Percentiles rank a stretch among this genome's conserved stretches.
phyloP scores from a whole-genome alignment of 2,113 vertebrate genomes.

The Chaetura pelagica region DNA sequence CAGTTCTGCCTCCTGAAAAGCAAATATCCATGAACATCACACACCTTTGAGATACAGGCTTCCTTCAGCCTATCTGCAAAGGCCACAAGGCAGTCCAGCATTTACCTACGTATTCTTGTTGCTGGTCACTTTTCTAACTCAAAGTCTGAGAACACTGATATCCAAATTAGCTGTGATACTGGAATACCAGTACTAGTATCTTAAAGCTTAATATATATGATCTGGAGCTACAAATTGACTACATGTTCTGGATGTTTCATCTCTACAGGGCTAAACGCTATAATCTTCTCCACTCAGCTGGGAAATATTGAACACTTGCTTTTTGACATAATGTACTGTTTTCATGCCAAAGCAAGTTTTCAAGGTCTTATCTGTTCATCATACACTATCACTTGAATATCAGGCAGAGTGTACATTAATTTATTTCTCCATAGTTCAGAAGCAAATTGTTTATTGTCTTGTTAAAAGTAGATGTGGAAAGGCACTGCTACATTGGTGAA shows the following conservation, averaged over 20 bases:
- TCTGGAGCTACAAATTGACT: neutral
- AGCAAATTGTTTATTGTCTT: neutral
- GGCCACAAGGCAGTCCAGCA: fast-evolving
- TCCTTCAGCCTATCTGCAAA: neutral
- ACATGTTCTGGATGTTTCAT: neutral
- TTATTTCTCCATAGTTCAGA: neutral
- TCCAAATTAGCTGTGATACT: neutral
- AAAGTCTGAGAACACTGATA: neutral
- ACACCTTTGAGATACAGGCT: neutral
- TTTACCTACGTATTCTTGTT: neutral
- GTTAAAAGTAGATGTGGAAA: neutral
- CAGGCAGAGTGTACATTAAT: neutral
- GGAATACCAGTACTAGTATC: neutral
- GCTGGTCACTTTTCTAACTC: neutral
- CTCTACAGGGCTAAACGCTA: neutral
- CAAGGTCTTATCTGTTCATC: neutral
- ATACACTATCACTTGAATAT: neutral
- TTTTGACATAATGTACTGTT: neutral
- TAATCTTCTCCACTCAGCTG: neutral
- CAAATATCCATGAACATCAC: neutral
- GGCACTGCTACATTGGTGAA: neutral
- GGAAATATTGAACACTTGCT: neutral
- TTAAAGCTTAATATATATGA: neutral
- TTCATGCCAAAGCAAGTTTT: neutral
- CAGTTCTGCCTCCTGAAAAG: neutral